A percentile compares a stretch with the other conserved stretches of the same genome.
These are phyloP conservation scores for Morpho helenor DNA, from an alignment of 2,888 invertebrate species.

Conservation along the genomic window DNA sequence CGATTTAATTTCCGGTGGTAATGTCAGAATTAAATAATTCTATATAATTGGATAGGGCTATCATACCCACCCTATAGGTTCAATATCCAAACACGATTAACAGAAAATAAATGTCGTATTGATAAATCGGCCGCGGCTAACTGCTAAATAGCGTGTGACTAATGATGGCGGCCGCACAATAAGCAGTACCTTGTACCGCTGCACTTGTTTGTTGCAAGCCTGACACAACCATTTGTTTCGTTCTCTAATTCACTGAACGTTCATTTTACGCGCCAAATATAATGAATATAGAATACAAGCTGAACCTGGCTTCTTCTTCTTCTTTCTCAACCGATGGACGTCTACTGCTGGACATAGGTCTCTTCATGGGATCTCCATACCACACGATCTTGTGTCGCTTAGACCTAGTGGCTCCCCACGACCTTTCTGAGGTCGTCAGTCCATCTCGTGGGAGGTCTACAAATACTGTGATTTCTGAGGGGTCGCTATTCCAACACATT, in stretches of 20 bases:
- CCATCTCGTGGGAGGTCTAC: too few species aligned
- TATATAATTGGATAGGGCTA: slow-evolving; percentile 9
- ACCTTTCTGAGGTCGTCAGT: too few species aligned
- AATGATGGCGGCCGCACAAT: slow-evolving; percentile 45
- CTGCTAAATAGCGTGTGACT: slow-evolving; percentile 76
- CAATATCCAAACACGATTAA: slow-evolving; percentile 59
- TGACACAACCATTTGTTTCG: slow-evolving; percentile 6
- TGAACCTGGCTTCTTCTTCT: too few species aligned
- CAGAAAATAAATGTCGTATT: slow-evolving; percentile 72
- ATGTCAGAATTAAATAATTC: slow-evolving; percentile 20
- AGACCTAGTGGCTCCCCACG: too few species aligned
- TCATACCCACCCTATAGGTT: slow-evolving; percentile 30
- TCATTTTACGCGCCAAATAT: too few species aligned
- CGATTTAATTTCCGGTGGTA: slow-evolving; percentile 11
- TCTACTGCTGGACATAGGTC: too few species aligned
- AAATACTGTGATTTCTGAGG: too few species aligned
- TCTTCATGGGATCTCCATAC: too few species aligned
- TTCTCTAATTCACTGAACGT: slow-evolving; percentile 1
- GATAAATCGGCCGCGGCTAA: slow-evolving; percentile 69
- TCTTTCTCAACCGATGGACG: too few species aligned
- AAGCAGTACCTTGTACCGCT: slow-evolving; percentile 35
- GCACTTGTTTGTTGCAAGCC: slow-evolving; percentile 19
- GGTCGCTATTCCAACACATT: too few species aligned
- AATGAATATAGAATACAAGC: too few species aligned
- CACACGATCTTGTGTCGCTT: too few species aligned